Conservation (phyloP, 2,797 vertebrate genomes). For the Gallinago nigripennis region DNA sequence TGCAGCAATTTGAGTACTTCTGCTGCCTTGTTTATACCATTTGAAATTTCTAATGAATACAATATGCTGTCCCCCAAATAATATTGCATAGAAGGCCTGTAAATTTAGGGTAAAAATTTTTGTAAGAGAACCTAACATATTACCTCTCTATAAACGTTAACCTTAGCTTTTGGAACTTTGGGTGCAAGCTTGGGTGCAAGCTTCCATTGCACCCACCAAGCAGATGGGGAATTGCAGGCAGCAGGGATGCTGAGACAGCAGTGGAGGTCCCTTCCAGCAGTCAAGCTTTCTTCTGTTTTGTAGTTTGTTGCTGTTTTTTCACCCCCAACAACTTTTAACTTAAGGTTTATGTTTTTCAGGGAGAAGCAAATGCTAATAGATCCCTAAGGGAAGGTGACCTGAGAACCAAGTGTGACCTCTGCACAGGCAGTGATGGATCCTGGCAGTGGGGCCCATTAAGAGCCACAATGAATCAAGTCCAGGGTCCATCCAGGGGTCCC, state of each 20-base stretch:
- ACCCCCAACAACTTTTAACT: not conserved
- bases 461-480: not conserved
- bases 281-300: not conserved
- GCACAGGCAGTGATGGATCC: not conserved
- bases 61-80: constrained; percentile 34
- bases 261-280: not conserved
- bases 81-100: constrained; percentile 1
- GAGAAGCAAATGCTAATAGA: not conserved
- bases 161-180: not conserved
- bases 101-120: constrained; percentile 7
- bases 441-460: fast-evolving
- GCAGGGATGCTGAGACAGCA: not conserved
- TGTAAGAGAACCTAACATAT: not conserved
- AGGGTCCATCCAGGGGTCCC: not conserved
- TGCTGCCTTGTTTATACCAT: constrained; percentile 30
- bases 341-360: not conserved
- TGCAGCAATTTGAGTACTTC: constrained; percentile 35
- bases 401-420: not conserved
- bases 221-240: not conserved
- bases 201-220: not conserved
- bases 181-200: not conserved
- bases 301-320: not conserved
- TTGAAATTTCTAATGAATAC: constrained; percentile 52
- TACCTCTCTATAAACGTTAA: not conserved
- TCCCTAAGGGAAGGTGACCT: not conserved